Evolutionary conservation across 2,113 vertebrate species (phyloP).

Genomic region (Stegostoma tigrinum): DNA sequence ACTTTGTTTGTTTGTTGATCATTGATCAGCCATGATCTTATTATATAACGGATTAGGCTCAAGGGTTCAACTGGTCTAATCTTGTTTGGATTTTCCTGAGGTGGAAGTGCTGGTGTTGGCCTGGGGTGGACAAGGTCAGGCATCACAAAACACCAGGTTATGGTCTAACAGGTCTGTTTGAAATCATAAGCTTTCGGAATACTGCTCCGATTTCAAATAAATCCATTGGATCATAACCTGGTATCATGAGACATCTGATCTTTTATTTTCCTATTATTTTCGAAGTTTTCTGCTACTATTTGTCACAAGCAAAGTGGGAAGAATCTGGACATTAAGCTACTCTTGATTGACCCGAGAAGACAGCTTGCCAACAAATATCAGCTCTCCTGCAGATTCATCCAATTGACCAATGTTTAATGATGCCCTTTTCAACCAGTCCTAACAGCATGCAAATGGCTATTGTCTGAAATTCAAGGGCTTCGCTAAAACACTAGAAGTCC

Average conservation of each 20-base stretch:
- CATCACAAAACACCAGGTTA: no score
- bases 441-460: neutral
- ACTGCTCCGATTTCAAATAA: no score
- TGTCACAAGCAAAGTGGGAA: neutral
- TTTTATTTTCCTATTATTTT: neutral
- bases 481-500: neutral
- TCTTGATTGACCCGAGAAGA: neutral
- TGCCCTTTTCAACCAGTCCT: neutral
- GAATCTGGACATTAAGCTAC: neutral
- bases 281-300: neutral
- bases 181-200: no score
- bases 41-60: neutral
- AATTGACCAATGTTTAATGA: neutral
- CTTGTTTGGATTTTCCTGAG: no score
- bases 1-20: neutral
- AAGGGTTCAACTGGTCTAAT: no score
- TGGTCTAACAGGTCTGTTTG: no score
- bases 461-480: neutral
- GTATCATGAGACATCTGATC: no score
- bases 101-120: no score
- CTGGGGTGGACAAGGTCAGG: no score
- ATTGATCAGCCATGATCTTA: neutral
- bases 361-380: neutral
- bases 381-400: neutral
- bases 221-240: no score